Base-by-base conservation (phyloP, 2,888 invertebrate genomes). In the Pseudanteris insignis region DNA sequence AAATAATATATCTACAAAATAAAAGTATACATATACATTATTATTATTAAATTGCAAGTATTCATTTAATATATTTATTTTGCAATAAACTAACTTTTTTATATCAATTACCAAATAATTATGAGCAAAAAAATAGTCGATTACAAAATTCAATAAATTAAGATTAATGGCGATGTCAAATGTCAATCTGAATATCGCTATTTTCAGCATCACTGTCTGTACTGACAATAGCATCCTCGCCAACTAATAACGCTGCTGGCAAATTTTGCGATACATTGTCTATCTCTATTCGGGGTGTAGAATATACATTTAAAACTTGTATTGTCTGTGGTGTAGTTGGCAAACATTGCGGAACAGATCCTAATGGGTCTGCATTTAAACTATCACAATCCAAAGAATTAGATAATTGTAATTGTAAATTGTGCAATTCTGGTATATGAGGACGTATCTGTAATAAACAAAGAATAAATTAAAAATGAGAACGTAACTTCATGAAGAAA, bases 361-460 rank as follows among this genome's bases (percentile, higher is more conserved):
- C 75, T 6, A 79, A 59, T 1, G 78, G 77, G 69, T 78, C 79
- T 14, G 70, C 12, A 18, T 61, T 44, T 28, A 74, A 63, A 61
- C 62, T 67, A 44, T 80, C 78, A 54, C 79, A 79, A 65, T 74
- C 76, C 36, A 79, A 64, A 2, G 79, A 74, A 44, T 75, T 74
- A 21, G 78, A 74, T 18, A 81, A 48, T 66, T 82, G 81, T 43
- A 87, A 74, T 71, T 87, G 87, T 60, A 87, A 77, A 65, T 84
- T 86, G 34, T 88, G 88, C 53, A 88, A 76, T 72, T 87, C 86
- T 51, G 88, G 87, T 81, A 88, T 86, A 62, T 87, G 85, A 6
- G 88, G 87, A 64, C 86, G 81, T 63, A 87, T 86, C 87, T 87
- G 74, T 24, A 84, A 58, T 28, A 28, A 18, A n/a, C n/a, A n/a